Base-by-base conservation (phyloP, 2,113 vertebrate species). In the Penelope pileata region DNA sequence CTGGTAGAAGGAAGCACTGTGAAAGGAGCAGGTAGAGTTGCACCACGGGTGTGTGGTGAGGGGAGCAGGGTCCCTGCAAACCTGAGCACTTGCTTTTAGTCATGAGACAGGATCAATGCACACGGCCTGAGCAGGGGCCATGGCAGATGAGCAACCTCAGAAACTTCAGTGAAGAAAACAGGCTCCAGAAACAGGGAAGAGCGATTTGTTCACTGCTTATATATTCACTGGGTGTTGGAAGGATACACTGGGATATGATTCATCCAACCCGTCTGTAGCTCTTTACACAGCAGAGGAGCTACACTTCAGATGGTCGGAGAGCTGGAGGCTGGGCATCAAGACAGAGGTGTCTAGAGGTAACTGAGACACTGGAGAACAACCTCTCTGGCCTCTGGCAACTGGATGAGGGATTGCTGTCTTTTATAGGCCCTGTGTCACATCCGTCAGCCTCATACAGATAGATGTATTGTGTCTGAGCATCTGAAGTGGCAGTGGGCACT, bases 41-140 rank as follows among this genome's bases (percentile, higher is more conserved):
- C 2, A 18, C 29, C 9, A 32, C 22, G 29, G 27, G 45, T 3
- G 1, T 32, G 12, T 24, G 29, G 7, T 43, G 27, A 27, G 26
- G 21, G 56, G n/a, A 48, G 11, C n/a, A 47, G 26, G 14, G 2
- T 68, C 12, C 47, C 21, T n/a, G 45, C 47, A 53, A 80, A 91
- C 60, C 1, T 8, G 18, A 48, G 7, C 0, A 0, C 22, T 67
- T 51, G 5, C 48, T 83, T 77, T 68, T 6, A 17, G 23, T 48
- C 32, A 18, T 23, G 29, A 47, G 43, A 76, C 45, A 9, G 0
- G 0, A 40, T 30, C 24, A 0, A 0, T n/a, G 18, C 9, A 18
- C 27, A 8, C 17, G 24, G 11, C 45, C 23, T 48, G 66, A 48
- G 47, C 16, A 32, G 32, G 45, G 23, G 30, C 51, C 50, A 34